Evolutionary conservation across 1,140 invertebrate genomes (phyloP).

Genomic region (Copidosoma floridanum): DNA sequence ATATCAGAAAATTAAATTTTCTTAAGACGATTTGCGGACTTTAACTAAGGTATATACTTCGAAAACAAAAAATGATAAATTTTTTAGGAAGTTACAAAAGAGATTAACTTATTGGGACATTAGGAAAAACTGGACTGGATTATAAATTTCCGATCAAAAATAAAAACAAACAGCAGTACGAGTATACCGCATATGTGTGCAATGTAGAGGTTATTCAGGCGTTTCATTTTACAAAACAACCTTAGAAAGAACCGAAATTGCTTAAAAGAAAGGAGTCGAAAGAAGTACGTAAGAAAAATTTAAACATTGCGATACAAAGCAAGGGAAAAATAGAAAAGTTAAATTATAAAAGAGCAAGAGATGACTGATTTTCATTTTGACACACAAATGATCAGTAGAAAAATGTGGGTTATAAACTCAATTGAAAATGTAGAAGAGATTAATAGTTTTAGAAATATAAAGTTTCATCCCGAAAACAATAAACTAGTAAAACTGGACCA

Average conservation of each 20-base stretch:
- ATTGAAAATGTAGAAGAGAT: constrained; percentile 19
- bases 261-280: constrained; percentile 18
- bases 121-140: constrained; percentile 30
- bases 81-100: constrained; percentile 22
- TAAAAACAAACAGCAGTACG: not conserved
- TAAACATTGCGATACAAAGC: too few species aligned
- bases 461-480: too few species aligned
- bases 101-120: constrained; percentile 22
- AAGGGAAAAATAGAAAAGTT: constrained; percentile 31
- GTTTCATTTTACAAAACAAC: too few species aligned
- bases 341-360: too few species aligned
- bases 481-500: constrained; percentile 18
- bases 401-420: not conserved
- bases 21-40: constrained; percentile 24
- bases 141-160: constrained; percentile 15
- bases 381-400: not conserved
- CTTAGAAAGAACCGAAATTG: not conserved
- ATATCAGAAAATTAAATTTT: constrained; percentile 30
- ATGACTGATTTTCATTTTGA: not conserved
- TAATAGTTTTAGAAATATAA: constrained; percentile 6
- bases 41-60: constrained; percentile 26
- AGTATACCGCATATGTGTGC: not conserved
- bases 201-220: not conserved
- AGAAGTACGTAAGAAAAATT: constrained; percentile 15
- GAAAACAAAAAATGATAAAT: constrained; percentile 24